Base-by-base conservation (phyloP, 2,888 invertebrate genomes). In the Andricus curvator region DNA sequence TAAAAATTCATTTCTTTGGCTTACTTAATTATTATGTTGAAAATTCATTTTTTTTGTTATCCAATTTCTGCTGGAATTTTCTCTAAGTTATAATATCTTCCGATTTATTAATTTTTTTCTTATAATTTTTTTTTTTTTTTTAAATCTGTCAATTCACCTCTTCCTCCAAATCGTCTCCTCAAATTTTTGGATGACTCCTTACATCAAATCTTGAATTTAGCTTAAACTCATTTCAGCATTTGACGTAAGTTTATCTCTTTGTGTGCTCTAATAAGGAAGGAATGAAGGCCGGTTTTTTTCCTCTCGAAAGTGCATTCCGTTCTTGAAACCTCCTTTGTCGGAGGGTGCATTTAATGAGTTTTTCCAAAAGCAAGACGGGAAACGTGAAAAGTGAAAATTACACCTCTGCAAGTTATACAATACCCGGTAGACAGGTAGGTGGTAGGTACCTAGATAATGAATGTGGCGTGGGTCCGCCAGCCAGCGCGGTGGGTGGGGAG, bases 371-470 rank as follows among this genome's bases (percentile, higher is more conserved):
- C 29, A 29, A 33, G n/a, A 74, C 13, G 25, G 48, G 65, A 48
- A 51, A 65, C 64, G 76, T 82, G 60, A 62, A 80, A 82, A 82
- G 76, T 82, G 60, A 51, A 80, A 82, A 82, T 78, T 56, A 66
- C 56, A 66, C 41, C 48, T 64, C n/a, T 44, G 66, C 41, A 74
- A 37, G 37, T 37, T 37, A 37, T 9, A 66, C 62, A 51, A 77
- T 80, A 48, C 17, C 41, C n/a, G 37, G 29, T n/a, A 29, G 29
- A 2, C 2, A 29, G 29, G 29, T 29, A 29, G 29, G 29, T 33
- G 33, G 5, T 33, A 33, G 37, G 37, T 37, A 37, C 37, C 37
- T 37, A 37, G 37, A 37, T 37, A 37, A 37, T 37, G 37, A 15
- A 22, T 11, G 22, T 22, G 29, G 29, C 22, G 22, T 15, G 51